These are phyloP conservation scores for Apis florea DNA, from an alignment of 1,140 invertebrate species.

Conservation along the genomic window DNA sequence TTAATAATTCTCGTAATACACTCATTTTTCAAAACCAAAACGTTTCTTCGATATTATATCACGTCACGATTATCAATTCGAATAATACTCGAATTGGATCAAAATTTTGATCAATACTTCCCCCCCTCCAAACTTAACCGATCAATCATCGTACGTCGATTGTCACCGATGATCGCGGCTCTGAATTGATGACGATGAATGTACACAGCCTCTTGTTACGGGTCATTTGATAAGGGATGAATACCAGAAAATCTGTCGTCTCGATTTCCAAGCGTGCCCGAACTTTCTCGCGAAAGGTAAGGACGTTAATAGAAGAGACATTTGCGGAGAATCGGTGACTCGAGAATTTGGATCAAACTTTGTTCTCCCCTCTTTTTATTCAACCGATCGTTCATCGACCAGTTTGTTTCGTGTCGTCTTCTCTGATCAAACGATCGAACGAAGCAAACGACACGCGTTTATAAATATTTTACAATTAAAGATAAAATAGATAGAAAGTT, in stretches of 20 bases:
- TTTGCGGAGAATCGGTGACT: slow-evolving; percentile 16
- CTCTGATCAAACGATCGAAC: not conserved
- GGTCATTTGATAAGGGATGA: slow-evolving; percentile 13
- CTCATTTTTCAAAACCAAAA: no score
- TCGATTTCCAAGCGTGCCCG: not conserved
- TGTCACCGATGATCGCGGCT: slow-evolving; percentile 5
- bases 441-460: no score
- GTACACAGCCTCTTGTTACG: slow-evolving; percentile 1
- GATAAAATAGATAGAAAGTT: no score
- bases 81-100: not conserved
- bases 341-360: slow-evolving; percentile 8
- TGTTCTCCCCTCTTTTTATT: not conserved
- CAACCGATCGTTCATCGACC: not conserved
- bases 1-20: not conserved
- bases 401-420: not conserved
- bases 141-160: slow-evolving; percentile 23
- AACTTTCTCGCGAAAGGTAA: slow-evolving; percentile 14
- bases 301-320: slow-evolving; percentile 28
- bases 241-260: slow-evolving; percentile 14
- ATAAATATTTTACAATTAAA: not conserved
- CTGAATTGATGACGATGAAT: not conserved
- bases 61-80: not conserved
- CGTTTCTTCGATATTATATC: not conserved
- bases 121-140: not conserved
- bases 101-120: slow-evolving; percentile 20